Evolutionary conservation across 1,140 invertebrate species (phyloP), one percentile per base, ranked within the genome.

Genomic region (Drosophila arawakana): DNA sequence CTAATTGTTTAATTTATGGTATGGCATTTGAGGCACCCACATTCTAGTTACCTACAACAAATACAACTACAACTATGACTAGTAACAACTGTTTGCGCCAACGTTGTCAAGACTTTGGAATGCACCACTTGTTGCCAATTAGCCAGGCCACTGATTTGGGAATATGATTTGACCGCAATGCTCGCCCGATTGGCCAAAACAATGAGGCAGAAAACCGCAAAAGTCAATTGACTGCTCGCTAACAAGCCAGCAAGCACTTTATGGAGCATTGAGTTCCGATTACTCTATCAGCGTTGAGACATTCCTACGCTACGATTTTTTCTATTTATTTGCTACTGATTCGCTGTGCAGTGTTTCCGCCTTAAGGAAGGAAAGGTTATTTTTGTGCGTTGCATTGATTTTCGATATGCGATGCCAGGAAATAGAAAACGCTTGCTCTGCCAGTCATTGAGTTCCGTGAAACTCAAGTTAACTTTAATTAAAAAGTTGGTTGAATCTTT

Each of bases 1-100:
- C 57, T 61, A 73, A 73, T 73, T 73, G 65, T 73, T 73, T 69
- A 68, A 68, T 69, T 73, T 68, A 69, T 61, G 65, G 47, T 44
- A 39, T 54, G 67, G 34, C 63, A 43, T 59, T 30, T 41, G 3
- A 11, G 10, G 6, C 7, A 5, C 10, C 21, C 5, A 13, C 44
- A n/a, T 18, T 11, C 11, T 61, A 18, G 44, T 7, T 18, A 46
- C 11, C 35, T 10, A 34, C 25, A 54, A 52, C 49, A 52, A 52
- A 4, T 9, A 39, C 37, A 39, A 39, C 37, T 34, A 49, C 15
- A 15, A 15, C 10, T 10, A 0, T 15, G 30, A n/a, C 2, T 9
- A 39, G 2, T 39, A 39, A 39, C 37, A 39, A 39, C 13, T 7
- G 21, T 37, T n/a, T 7, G 49, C 13, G 25, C 25, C 10, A 7